These are phyloP conservation scores for Halocaridina rubra DNA, from an alignment of 2,888 invertebrate species.

Conservation along the genomic window DNA sequence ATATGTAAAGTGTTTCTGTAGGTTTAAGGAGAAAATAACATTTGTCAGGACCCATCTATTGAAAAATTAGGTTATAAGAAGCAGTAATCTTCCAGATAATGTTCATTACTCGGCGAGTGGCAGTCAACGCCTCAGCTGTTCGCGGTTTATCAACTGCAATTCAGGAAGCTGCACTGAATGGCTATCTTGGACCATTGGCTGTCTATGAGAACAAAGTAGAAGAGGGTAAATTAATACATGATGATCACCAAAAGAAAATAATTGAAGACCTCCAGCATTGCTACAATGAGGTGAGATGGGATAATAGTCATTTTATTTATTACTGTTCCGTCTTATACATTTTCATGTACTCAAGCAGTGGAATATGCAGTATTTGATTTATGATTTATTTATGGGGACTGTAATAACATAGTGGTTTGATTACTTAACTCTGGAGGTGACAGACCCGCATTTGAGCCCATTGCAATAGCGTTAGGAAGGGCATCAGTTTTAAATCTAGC, in stretches of 20 bases:
- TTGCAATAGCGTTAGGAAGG: not conserved
- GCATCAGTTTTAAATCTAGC: not conserved
- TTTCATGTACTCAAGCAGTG: not conserved
- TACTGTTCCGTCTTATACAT: not conserved
- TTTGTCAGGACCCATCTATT: no score
- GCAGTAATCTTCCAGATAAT: not conserved
- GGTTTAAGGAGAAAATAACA: no score
- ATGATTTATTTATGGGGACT: not conserved
- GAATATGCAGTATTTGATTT: not conserved
- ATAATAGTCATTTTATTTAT: not conserved
- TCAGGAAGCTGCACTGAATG: not conserved
- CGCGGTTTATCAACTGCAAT: not conserved
- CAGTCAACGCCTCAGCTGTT: not conserved
- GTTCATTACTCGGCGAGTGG: not conserved
- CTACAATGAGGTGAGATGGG: conserved; percentile 33
- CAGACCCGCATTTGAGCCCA: no score
- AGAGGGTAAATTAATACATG: conserved; percentile 4
- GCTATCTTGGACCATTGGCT: not conserved
- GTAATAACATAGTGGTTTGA: not conserved
- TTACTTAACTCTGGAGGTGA: no score
- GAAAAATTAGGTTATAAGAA: not conserved
- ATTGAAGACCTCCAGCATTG: conserved; percentile 36
- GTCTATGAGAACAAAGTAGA: not conserved
- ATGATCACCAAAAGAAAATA: conserved; percentile 29
- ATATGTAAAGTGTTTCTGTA: no score